Evolutionary conservation across 2,888 invertebrate genomes (phyloP).

Genomic region (Cenopis cana): DNA sequence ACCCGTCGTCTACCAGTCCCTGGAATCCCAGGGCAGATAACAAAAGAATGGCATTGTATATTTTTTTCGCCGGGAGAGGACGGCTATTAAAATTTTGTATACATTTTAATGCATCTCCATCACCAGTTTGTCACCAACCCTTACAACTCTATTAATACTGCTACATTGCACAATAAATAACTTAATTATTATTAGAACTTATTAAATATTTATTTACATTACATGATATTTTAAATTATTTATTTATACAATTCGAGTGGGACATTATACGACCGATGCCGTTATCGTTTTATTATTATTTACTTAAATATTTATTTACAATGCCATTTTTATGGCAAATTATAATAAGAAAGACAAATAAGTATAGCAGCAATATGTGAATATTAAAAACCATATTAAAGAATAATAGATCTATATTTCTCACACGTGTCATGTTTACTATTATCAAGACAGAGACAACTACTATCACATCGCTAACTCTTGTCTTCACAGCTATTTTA

Average conservation of each 20-base stretch:
- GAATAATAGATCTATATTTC: background rate
- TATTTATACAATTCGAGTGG: conserved; percentile 71
- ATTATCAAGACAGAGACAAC: background rate
- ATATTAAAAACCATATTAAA: background rate
- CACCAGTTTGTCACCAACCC: conserved; percentile 62
- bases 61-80: too few species aligned
- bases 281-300: conserved; percentile 41
- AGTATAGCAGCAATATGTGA: conserved; percentile 7
- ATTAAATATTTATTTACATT: conserved; percentile 55
- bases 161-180: conserved; percentile 85
- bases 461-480: background rate
- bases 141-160: conserved; percentile 74
- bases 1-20: too few species aligned
- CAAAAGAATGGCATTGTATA: too few species aligned
- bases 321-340: conserved; percentile 41
- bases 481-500: background rate
- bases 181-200: conserved; percentile 61
- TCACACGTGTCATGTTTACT: background rate
- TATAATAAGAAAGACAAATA: conserved; percentile 21
- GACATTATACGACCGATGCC: conserved; percentile 58
- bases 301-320: conserved; percentile 46
- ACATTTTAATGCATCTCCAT: conserved; percentile 1
- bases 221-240: conserved; percentile 53
- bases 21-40: too few species aligned
- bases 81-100: background rate